Base-by-base conservation (phyloP, 2,888 invertebrate genomes). In the Falcaria lacertinaria region DNA sequence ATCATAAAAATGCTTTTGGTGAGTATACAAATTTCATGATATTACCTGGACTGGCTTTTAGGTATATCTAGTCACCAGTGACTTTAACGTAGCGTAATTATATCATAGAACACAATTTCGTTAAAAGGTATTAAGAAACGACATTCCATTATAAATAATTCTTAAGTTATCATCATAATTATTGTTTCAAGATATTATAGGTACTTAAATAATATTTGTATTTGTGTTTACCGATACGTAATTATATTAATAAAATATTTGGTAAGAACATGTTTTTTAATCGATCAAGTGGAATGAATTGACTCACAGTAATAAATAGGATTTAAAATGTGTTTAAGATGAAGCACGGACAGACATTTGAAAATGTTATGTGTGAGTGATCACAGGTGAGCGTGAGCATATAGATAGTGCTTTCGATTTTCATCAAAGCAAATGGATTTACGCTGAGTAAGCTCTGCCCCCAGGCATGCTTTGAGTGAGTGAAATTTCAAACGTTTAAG, bases 21-120 rank as follows among this genome's bases (percentile, higher is more conserved):
- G 41, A 45, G 39, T 39, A 41, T 41, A 39, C 13, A 42, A 43
- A 47, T 44, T 34, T 49, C 34, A 44, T 42, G 33, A 36, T 48
- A 41, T 33, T 49, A 48, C 46, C 60, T 46, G 48, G 64, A 59
- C 67, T 74, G 61, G 68, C 62, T 64, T 69, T 55, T n/a, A n/a
- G 46, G 57, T 53, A 50, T 54, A 58, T 69, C 74, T 73, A 74
- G 74, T 74, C 74, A 67, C 72, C 69, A 71, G 65, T 66, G 67
- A 67, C 68, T 14, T 28, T 11, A 35, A 38, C 22, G 32, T 28
- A 5, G 51, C 44, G n/a, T n/a, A n/a, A n/a, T n/a, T n/a, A n/a
- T n/a, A 38, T 47, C 47, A 40, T 11, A 19, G 13, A 19, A 13
- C 35, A 36, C 13, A n/a, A 5, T 19, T 17, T 17, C 3, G 17